Evolutionary conservation across 2,797 vertebrate species (phyloP).

Genomic region (Lacerta agilis): DNA sequence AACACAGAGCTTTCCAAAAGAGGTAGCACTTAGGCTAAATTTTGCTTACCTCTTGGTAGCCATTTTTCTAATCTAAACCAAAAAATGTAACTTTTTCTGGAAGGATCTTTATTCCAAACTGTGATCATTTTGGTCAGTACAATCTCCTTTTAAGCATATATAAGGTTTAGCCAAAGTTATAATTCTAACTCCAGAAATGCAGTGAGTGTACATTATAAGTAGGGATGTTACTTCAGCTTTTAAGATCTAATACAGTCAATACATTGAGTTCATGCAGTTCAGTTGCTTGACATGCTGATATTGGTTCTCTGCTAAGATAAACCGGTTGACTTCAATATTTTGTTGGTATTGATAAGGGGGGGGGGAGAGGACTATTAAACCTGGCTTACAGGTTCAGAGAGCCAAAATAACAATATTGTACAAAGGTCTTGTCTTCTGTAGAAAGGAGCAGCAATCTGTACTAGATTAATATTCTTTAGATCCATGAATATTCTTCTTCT

Average conservation of each 20-base stretch:
- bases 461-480: too few relatives aligned
- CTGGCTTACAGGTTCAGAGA: too few relatives aligned
- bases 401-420: too few relatives aligned
- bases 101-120: background rate
- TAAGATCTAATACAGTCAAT: background rate
- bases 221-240: background rate
- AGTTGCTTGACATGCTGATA: background rate
- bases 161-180: background rate
- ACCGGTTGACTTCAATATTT: background rate
- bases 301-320: slow-evolving; percentile 2
- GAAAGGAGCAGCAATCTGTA: background rate
- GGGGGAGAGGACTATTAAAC: too few relatives aligned
- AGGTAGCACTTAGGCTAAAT: background rate
- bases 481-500: too few relatives aligned
- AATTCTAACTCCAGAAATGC: background rate
- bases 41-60: background rate
- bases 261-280: background rate
- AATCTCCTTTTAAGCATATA: too few relatives aligned
- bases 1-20: background rate
- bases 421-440: background rate
- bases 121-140: too few relatives aligned
- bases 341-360: too few relatives aligned
- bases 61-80: too few relatives aligned
- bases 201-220: background rate
- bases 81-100: too few relatives aligned